Percentiles rank a stretch among this genome's conserved stretches.
phyloP scores from a whole-genome alignment of 2,888 invertebrate genomes.

The Apotomis betuletana region DNA sequence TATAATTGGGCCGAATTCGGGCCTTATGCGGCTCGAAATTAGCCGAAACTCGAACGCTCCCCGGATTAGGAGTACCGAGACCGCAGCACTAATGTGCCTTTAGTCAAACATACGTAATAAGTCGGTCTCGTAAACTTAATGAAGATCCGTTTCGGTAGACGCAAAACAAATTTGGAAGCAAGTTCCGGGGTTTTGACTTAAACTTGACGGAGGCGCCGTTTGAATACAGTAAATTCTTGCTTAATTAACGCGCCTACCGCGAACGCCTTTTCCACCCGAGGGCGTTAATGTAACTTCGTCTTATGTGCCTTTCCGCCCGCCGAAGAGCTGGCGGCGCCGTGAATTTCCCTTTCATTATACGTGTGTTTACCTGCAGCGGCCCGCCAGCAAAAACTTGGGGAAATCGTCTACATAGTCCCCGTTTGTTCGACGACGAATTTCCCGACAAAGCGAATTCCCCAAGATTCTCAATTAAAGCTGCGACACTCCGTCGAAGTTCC shows the following conservation, averaged over 20 bases:
- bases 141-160: constrained; percentile 67
- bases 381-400: constrained; percentile 53
- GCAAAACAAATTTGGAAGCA: constrained; percentile 74
- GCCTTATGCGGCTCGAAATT: constrained; percentile 75
- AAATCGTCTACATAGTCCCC: constrained; percentile 64
- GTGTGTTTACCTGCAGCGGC: constrained; percentile 42
- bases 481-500: constrained; percentile 73
- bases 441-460: constrained; percentile 76
- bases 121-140: constrained; percentile 71
- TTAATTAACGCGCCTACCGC: constrained; percentile 72
- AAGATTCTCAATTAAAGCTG: constrained; percentile 81
- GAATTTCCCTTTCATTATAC: constrained; percentile 42
- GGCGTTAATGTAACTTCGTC: constrained; percentile 53
- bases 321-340: constrained; percentile 24
- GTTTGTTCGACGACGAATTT: constrained; percentile 68
- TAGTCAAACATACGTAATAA: constrained; percentile 75
- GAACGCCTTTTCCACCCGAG: constrained; percentile 46
- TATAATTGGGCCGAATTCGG: constrained; percentile 77
- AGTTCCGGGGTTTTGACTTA: constrained; percentile 69
- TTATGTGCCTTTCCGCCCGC: constrained; percentile 53
- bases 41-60: constrained; percentile 73
- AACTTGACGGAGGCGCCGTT: constrained; percentile 66
- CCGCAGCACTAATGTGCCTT: constrained; percentile 71
- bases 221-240: constrained; percentile 75
- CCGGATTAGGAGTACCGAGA: constrained; percentile 65